Evolutionary conservation across 2,113 vertebrate species (phyloP).

Genomic region (Ammodytes marinus): DNA sequence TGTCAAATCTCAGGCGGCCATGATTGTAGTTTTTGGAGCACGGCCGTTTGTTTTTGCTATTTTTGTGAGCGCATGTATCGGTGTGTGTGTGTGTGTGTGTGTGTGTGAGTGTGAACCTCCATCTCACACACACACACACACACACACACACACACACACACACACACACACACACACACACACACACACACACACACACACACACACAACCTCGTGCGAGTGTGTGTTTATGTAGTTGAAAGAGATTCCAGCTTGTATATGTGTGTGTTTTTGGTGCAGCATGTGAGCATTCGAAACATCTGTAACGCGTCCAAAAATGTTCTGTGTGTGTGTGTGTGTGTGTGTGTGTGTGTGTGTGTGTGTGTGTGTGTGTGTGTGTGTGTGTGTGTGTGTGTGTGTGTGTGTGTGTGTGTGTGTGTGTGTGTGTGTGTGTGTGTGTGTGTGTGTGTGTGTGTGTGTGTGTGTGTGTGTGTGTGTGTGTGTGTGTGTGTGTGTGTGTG

Average conservation of each 20-base stretch:
- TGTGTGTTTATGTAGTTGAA: conserved; percentile 22
- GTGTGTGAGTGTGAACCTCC: conserved; percentile 26
- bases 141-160: conserved; percentile 6
- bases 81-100: conserved; percentile 45
- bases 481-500: conserved; percentile 22
- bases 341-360: conserved; percentile 25
- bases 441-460: conserved; percentile 27
- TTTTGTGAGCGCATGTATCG: neutral
- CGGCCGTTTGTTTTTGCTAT: neutral
- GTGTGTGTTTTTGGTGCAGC: conserved; percentile 35
- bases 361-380: conserved; percentile 24
- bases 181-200: neutral
- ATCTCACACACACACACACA: neutral
- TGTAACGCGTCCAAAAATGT: conserved; percentile 28
- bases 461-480: conserved; percentile 20
- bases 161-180: conserved; percentile 5
- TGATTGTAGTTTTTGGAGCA: conserved; percentile 76
- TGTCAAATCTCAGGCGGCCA: conserved; percentile 63
- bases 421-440: conserved; percentile 20
- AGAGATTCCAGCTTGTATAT: neutral
- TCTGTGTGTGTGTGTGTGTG: conserved; percentile 13
- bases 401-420: conserved; percentile 26
- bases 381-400: conserved; percentile 24
- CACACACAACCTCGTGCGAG: conserved; percentile 10
- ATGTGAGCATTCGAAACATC: conserved; percentile 13